These are phyloP conservation scores for Drosophila subquinaria DNA, from an alignment of 2,888 invertebrate species.

Conservation along the genomic window DNA sequence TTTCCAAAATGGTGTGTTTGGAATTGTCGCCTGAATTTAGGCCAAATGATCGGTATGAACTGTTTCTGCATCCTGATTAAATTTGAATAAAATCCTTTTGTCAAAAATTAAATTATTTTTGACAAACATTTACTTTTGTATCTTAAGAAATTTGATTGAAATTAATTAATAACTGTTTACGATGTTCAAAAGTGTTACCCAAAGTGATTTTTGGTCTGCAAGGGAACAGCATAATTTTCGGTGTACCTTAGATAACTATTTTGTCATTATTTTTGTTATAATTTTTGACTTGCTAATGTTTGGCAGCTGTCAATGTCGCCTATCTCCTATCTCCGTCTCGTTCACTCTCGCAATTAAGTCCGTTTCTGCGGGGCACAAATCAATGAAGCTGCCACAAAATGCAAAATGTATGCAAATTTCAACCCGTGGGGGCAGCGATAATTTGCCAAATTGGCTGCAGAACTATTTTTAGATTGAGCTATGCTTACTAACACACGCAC, in stretches of 20 bases:
- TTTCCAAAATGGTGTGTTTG: too few species aligned
- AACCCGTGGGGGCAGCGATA: not conserved
- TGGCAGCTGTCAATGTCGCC: not conserved
- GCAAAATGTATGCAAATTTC: conserved; percentile 25
- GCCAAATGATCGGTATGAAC: too few species aligned
- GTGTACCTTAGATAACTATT: not conserved
- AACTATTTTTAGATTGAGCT: conserved; percentile 32
- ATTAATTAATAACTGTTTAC: too few species aligned
- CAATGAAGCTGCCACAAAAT: conserved; percentile 38
- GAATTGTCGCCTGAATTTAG: too few species aligned
- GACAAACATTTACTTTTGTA: too few species aligned
- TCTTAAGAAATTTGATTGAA: too few species aligned
- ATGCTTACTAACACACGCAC: not conserved
- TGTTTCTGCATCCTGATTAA: too few species aligned
- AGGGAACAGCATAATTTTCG: not conserved
- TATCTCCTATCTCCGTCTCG: too few species aligned
- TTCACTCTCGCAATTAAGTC: not conserved
- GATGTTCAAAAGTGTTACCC: too few species aligned
- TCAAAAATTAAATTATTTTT: too few species aligned
- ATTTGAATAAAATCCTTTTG: too few species aligned
- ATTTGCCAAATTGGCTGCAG: conserved; percentile 36
- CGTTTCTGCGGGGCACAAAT: conserved; percentile 16
- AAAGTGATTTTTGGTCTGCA: not conserved
- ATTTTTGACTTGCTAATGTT: not conserved
- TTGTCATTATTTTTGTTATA: not conserved